A percentile compares a stretch with the other conserved stretches of the same genome.
These are phyloP conservation scores for Thermophis baileyi DNA, from an alignment of 2,113 vertebrate genomes.

Conservation along the genomic window DNA sequence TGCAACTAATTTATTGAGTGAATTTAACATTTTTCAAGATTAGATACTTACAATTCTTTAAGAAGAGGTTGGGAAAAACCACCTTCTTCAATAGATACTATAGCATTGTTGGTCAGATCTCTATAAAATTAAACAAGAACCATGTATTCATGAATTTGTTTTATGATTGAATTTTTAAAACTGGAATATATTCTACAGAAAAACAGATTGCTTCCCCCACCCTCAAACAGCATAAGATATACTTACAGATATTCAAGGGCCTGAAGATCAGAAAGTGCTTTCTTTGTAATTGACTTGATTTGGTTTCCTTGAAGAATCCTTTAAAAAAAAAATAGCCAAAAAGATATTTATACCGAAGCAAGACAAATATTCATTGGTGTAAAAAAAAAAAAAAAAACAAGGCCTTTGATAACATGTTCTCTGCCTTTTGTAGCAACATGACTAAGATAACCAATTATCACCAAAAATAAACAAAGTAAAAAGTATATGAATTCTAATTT, in stretches of 20 bases:
- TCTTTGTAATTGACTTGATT: constrained; percentile 79
- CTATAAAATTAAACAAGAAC: constrained; percentile 66
- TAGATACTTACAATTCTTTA: constrained; percentile 77
- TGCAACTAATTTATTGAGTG: background rate
- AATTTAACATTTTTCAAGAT: background rate
- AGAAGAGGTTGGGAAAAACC: constrained; percentile 74
- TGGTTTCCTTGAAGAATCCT: constrained; percentile 82
- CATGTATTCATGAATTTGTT: background rate
- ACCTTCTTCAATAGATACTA: constrained; percentile 80
- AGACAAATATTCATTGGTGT: background rate
- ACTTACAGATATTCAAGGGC: constrained; percentile 79
- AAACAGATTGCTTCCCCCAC: background rate
- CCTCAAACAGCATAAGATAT: constrained; percentile 30
- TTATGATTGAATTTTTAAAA: background rate
- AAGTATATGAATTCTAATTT: background rate
- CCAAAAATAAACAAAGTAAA: background rate
- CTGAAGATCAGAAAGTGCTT: constrained; percentile 76
- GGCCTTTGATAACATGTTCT: background rate
- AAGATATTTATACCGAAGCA: background rate
- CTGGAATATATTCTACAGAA: background rate
- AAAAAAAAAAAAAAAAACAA: background rate
- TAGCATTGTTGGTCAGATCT: constrained; percentile 78
- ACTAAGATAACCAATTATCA: background rate
- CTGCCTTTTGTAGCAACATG: background rate
- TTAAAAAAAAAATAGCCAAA: constrained; percentile 20